Evolutionary conservation across 37 sponge, comb jelly and placozoan genomes (phyloP), one percentile per base, ranked within the genome.

Genomic region (Ianthella basta): DNA sequence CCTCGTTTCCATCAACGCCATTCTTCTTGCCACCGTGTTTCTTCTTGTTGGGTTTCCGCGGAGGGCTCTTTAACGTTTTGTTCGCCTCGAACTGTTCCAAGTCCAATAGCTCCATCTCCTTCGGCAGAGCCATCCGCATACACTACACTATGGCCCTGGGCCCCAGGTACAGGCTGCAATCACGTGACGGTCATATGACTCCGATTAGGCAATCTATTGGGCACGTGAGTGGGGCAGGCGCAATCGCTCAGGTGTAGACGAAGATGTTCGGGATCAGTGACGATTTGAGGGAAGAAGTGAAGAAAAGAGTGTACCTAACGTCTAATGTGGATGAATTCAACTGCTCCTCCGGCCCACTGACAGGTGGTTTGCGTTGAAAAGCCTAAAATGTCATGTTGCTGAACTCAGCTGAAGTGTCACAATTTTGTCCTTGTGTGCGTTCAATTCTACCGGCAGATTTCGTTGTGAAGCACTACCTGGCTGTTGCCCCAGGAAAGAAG

Each of bases 241-340:
- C n/a, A n/a, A n/a, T n/a, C n/a, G n/a, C n/a, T n/a, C n/a, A n/a
- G n/a, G n/a, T n/a, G n/a, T n/a, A 44, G 50, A 44, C 50, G 50
- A 44, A 69, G 33, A 69, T 69, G 70, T 69, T 54, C 34, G 59
- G 57, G 10, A 80, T 55, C 27, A 25, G 29, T 59, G 80, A 80
- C 21, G 19, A 70, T 2, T 70, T 70, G 30, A 37, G 35, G 30
- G 57, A 55, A 55, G 23, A 59, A 38, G 78, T 92, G 15, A 87
- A 86, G 82, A 85, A 82, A 40, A 63, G 79, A 20, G 66, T 92
- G 1, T 88, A 88, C 27, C 69, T 87, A 10, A 63, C 78, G 25
- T 75, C 80, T 20, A 85, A 81, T 20, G 85, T 36, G 15, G 92
- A 92, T 40, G 89, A 92, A 74, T 88, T 70, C 59, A 72, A 79